Conservation (phyloP, 2,797 vertebrate genomes). For the Sebastes kiyomatsui region DNA sequence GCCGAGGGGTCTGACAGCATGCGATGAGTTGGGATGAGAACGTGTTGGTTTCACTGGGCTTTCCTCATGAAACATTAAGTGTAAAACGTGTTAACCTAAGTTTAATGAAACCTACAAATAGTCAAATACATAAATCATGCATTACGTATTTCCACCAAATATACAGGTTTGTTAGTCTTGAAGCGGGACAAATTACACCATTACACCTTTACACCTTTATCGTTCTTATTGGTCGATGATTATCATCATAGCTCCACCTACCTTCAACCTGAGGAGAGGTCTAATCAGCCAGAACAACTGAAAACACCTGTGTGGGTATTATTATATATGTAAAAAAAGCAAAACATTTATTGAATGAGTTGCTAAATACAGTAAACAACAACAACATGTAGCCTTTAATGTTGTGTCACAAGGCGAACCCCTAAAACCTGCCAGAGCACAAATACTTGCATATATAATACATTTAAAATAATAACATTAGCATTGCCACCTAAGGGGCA, state of each 20-base stretch:
- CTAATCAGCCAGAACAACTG: background rate
- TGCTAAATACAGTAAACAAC: background rate
- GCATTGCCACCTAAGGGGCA: background rate
- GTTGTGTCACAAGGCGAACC: background rate
- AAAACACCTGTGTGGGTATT: background rate
- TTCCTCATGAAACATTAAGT: background rate
- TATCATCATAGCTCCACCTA: background rate
- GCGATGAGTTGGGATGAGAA: background rate
- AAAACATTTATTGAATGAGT: background rate
- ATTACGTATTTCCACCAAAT: background rate
- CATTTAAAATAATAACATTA: background rate
- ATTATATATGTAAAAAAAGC: background rate
- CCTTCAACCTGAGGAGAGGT: background rate
- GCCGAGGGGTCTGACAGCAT: no score
- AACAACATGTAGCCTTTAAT: background rate
- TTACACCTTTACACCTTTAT: background rate
- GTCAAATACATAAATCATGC: background rate
- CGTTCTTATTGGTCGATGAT: background rate
- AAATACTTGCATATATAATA: background rate
- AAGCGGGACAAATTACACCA: background rate
- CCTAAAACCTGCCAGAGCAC: background rate
- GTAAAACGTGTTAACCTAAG: background rate
- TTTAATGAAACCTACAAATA: constrained; percentile 2
- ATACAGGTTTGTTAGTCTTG: background rate
- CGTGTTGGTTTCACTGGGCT: background rate